Conservation (phyloP, 2,888 invertebrate genomes). For the Belgica antarctica region DNA sequence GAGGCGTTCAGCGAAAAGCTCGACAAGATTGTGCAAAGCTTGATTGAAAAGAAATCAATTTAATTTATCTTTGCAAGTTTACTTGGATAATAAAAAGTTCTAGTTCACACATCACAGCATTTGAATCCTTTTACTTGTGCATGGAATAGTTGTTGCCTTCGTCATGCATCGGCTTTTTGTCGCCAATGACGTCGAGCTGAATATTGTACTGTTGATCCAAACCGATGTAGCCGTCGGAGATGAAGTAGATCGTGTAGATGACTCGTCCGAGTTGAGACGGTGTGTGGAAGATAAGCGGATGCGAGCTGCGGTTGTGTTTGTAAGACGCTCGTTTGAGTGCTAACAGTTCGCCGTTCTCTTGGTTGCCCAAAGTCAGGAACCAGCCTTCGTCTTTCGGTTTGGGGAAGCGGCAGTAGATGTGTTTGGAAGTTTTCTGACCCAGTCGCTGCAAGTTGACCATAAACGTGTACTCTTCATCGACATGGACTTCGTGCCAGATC, state of each 20-base stretch:
- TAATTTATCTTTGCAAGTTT: not conserved
- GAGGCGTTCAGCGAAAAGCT: constrained; percentile 72
- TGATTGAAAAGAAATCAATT: constrained; percentile 13
- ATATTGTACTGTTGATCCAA: constrained; percentile 83
- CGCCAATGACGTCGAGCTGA: constrained; percentile 58
- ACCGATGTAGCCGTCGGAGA: constrained; percentile 92
- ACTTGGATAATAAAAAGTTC: not conserved
- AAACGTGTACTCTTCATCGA: constrained; percentile 71
- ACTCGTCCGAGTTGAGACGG: constrained; percentile 67
- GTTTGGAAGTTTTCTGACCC: constrained; percentile 61
- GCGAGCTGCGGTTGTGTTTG: constrained; percentile 56
- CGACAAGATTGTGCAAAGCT: constrained; percentile 57
- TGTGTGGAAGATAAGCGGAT: constrained; percentile 63
- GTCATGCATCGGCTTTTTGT: not conserved
- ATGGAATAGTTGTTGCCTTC: not conserved
- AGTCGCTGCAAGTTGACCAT: constrained; percentile 60
- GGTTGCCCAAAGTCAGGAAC: constrained; percentile 81
- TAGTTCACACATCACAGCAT: not conserved
- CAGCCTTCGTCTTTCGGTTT: constrained; percentile 95
- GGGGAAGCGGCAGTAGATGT: constrained; percentile 79
- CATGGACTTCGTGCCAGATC: constrained; percentile 63
- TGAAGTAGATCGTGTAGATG: constrained; percentile 75
- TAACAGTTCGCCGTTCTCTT: constrained; percentile 68
- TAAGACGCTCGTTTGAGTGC: constrained; percentile 75
- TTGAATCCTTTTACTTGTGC: not conserved